Base-by-base conservation (phyloP, 2,888 invertebrate genomes). In the Strigamia maritima region DNA sequence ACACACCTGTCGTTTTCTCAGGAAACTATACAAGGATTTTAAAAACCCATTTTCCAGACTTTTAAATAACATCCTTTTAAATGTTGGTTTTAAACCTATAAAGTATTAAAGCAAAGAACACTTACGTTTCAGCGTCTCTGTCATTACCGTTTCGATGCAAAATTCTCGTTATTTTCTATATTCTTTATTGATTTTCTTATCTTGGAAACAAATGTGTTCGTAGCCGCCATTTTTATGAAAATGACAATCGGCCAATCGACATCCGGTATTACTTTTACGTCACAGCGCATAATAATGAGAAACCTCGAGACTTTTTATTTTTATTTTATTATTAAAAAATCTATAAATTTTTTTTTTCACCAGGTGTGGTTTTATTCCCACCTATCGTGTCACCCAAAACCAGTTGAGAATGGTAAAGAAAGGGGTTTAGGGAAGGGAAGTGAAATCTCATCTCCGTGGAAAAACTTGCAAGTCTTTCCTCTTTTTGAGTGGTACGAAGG, bases 391-490 rank as follows among this genome's bases (percentile, higher is more conserved):
- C 70, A 28, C 70, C 22, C 16, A 44, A 44, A 44, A 44, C 44
- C 54, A 19, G 54, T 54, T 54, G 19, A 54, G 19, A 54, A 54
- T n/a, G 28, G 70, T 16, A 26, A 26, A 70, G 70, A 70, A 70
- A 70, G 28, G 70, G 70, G 70, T 70, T 70, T 28, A 70, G 70
- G 28, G 70, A 70, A 70, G 70, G 28, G 70, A 70, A 70, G 70
- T 70, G 70, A 70, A 70, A 70, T 70, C 70, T 70, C 70, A 70
- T 70, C 70, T 70, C 70, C 70, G 70, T 70, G 70, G 70, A 70
- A 49, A 35, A 70, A 70, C 70, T 70, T 70, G 70, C 70, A 70
- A 70, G 70, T 70, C 70, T 70, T 70, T 70, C 70, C 28, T 70
- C 70, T 28, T 70, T 70, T 28, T 6, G 70, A 24, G 70, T 26